Evolutionary conservation across 2,888 invertebrate genomes (phyloP), one percentile per base, ranked within the genome.

Genomic region (Drosophila barbarae): DNA sequence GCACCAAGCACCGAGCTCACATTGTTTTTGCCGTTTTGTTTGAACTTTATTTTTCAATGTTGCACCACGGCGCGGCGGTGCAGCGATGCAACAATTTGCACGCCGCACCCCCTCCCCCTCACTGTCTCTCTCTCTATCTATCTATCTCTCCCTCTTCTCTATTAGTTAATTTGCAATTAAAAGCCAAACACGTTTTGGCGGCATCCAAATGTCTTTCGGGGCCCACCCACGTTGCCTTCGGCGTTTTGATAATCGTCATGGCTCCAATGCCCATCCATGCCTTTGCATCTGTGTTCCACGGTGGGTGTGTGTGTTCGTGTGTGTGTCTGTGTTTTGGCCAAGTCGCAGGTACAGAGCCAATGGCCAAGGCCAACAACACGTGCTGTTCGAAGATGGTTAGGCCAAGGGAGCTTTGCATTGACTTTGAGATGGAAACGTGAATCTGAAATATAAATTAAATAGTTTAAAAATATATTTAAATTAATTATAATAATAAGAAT

Each of bases 11-110:
- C 18, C 30, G 13, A n/a, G 28, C n/a, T 34, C 15, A 36, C 44
- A 49, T 56, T 38, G 44, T 36, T 47, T 44, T 50, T 64, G 73
- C 51, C 56, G 53, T 81, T 71, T 84, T 81, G 78, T 79, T 81
- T 84, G 84, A 84, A 81, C 82, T 84, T 84, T 84, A 76, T 72
- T 76, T 58, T 82, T 74, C 74, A 78, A 81, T 81, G 77, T 78
- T 78, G 82, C 76, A 28, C 44, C 44, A 63, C 61, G 61, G 69
- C 66, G 68, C 64, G 68, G 46, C 30, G 30, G 61, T 70, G 50
- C 58, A 59, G 69, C 57, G 70, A 63, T 65, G 65, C 72, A 68
- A 72, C 67, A 50, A 59, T 70, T 74, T 74, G 49, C 42, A 47
- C 52, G 52, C 73, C 36, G 9, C 54, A 1, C 9, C 15, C 39